Evolutionary conservation across 2,797 vertebrate species (phyloP).

Genomic region (Falco rusticolus): DNA sequence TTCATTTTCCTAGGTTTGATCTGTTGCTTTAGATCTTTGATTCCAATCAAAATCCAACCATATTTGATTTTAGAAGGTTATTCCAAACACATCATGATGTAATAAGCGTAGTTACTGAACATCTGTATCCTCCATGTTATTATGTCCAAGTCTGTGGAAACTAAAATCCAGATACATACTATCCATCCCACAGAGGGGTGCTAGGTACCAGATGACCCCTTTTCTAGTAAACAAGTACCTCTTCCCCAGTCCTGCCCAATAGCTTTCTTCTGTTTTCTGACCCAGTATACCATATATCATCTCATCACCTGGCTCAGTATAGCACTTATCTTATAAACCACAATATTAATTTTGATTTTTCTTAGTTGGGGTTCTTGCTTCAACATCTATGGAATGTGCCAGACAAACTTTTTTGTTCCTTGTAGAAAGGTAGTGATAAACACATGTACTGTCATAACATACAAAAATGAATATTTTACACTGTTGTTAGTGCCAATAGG

Average conservation of each 20-base stretch:
- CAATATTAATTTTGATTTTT: not conserved
- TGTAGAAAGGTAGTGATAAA: not conserved
- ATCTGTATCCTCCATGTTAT: not conserved
- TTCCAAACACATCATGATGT: not conserved
- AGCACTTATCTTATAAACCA: not conserved
- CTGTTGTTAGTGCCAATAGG: not conserved
- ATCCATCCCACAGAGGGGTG: not conserved
- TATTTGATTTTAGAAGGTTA: not conserved
- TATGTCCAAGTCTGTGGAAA: not conserved
- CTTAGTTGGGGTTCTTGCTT: not conserved
- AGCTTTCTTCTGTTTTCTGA: not conserved
- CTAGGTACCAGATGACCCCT: not conserved
- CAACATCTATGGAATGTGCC: not conserved
- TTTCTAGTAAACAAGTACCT: not conserved
- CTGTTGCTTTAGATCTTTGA: not conserved
- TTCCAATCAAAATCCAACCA: not conserved
- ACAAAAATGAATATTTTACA: not conserved
- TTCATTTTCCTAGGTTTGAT: not conserved
- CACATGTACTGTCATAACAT: not conserved
- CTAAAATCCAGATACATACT: not conserved
- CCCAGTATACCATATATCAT: not conserved
- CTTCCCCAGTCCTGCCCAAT: not conserved
- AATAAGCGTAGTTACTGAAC: not conserved
- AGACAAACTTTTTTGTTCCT: not conserved
- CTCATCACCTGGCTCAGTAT: not conserved